Evolutionary conservation across 1,140 invertebrate genomes (phyloP), one percentile per base, ranked within the genome.

Genomic region (Pristionchus pacificus): DNA sequence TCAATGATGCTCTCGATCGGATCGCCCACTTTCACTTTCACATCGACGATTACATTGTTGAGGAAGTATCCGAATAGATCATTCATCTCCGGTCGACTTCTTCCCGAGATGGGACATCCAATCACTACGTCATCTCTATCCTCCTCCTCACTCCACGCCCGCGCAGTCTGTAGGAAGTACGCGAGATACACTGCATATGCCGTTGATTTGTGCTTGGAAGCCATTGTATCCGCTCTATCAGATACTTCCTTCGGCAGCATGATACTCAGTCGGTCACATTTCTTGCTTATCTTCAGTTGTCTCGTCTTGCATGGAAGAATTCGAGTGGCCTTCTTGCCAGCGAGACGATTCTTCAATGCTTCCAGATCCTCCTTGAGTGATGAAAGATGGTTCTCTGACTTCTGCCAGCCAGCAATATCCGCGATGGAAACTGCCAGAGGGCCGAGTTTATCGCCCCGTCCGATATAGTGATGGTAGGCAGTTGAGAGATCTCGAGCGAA

Each of bases 1-100:
- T 60, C 32, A n/a, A 79, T 24, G 29, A 28, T 55, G 1, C 30
- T 27, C 30, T 60, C 27, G 15, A 65, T 25, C 15, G n/a, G 0
- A 25, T 68, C n/a, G 25, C 33, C 24, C 25, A 58, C 15, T n/a
- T 49, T 14, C 2, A 24, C 1, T 13, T 65, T 10, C 24, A 81
- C 6, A 10, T n/a, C 28, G 31, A 82, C 19, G 27, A 80, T 76
- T 24, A 27, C 14, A 30, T 81, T 80, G 60, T 81, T 81, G n/a
- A 81, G 59, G 33, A 82, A 80, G 64, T 79, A 81, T 19, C 80
- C 80, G 38, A 81, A 77, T 1, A 81, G 67, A 19, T 80, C 28
- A 3, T 72, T 25, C 1, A 63, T 63, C 57, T 80, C 71, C 14
- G 32, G 31, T 2, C 25, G 19, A 3, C 72, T 70, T 65, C 79